Evolutionary conservation across 2,888 invertebrate genomes (phyloP), one percentile per base, ranked within the genome.

Genomic region (Pollenia amentaria): DNA sequence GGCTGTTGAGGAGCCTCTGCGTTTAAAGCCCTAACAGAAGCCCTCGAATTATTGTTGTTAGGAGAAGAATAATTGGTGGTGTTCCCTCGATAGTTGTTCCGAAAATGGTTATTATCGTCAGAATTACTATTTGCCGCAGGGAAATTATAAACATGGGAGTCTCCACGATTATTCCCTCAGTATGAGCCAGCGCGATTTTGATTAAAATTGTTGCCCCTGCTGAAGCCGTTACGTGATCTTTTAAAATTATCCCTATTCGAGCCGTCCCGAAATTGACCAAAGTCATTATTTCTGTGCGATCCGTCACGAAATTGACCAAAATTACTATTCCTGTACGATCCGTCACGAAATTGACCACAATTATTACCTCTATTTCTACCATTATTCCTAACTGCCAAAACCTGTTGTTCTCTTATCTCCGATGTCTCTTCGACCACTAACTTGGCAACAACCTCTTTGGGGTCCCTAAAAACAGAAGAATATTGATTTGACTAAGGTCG

Each of bases 11-110:
- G 70, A 42, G n/a, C 42, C 8, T 70, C 42, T 9, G 53, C 40
- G 55, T 70, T 70, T 53, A 70, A 70, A 70, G 53, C 6, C 38
- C 53, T 46, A 10, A 46, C 55, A 9, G 55, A 55, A 21, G 29
- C 21, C 12, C 29, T 11, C 21, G 21, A 12, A 9, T 46, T 46
- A 46, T 12, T 10, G 21, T 18, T 9, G 18, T 8, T 8, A 1
- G 4, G 8, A 0, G 18, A 18, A 53, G 9, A 18, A 55, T 18
- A 8, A 18, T 55, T 55, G 12, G 12, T 57, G 12, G 46, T 46
- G 12, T 12, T 46, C 11, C 46, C 46, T 9, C 46, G 46, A 46
- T 46, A 46, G 10, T 21, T 21, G 2, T 21, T 21, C 21, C 21
- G 21, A 21, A 21, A 21, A 21, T 21, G 21, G 21, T 21, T 2